Evolutionary conservation across 2,888 invertebrate species (phyloP).

Genomic region (Mythimna pallens): DNA sequence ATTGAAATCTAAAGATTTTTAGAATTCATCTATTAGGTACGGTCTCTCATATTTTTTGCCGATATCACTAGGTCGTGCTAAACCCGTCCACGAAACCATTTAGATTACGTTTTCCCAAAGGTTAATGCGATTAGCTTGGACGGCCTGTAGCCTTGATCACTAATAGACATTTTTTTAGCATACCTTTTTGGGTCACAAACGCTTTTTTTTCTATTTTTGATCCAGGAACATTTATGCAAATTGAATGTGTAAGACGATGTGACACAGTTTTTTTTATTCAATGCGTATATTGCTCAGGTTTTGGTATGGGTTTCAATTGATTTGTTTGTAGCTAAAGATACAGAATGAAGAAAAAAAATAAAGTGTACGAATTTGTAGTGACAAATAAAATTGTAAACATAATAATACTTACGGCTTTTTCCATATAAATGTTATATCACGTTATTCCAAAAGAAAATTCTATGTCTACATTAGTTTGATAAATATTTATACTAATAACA

Average conservation of each 20-base stretch:
- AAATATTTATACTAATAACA: constrained; percentile 42
- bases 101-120: constrained; percentile 57
- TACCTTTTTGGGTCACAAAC: constrained; percentile 17
- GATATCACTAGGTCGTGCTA: constrained; percentile 27
- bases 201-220: not conserved
- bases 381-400: constrained; percentile 2
- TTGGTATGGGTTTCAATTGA: not conserved
- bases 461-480: constrained; percentile 21
- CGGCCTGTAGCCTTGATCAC: constrained; percentile 37
- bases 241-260: not conserved
- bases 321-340: not conserved
- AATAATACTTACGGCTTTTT: constrained; percentile 41
- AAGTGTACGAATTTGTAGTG: not conserved
- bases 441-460: constrained; percentile 16
- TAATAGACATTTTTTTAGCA: constrained; percentile 35
- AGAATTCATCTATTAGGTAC: not conserved
- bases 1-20: not conserved
- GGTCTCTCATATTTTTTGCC: constrained; percentile 24
- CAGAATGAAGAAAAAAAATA: not conserved
- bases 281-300: constrained; percentile 34
- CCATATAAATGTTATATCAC: constrained; percentile 32
- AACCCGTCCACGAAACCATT: constrained; percentile 52
- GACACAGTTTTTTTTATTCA: not conserved
- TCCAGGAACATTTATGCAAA: not conserved
- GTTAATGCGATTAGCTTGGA: constrained; percentile 55